Evolutionary conservation across 2,888 invertebrate species (phyloP).

Genomic region (Heliconius hortense): DNA sequence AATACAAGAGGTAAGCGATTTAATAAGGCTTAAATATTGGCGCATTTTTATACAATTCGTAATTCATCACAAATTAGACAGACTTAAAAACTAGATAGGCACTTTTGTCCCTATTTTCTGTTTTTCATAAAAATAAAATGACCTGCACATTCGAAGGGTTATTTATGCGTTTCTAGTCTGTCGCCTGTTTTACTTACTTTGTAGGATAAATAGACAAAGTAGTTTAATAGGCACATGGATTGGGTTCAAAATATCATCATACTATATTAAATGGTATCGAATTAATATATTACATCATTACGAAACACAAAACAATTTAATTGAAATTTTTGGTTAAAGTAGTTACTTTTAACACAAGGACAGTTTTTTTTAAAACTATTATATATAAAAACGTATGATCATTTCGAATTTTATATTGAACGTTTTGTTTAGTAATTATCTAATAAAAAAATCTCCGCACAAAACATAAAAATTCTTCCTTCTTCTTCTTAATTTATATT

Average conservation of each 20-base stretch:
- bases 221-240: too few relatives aligned
- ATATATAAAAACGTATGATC: neutral
- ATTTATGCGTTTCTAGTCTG: neutral
- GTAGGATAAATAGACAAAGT: neutral
- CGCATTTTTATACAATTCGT: neutral
- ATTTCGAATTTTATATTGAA: neutral
- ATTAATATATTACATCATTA: neutral
- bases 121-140: neutral
- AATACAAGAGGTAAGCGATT: neutral
- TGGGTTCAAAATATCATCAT: too few relatives aligned
- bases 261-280: neutral
- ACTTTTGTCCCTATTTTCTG: too few relatives aligned
- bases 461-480: too few relatives aligned
- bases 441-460: too few relatives aligned
- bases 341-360: neutral
- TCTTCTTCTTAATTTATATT: too few relatives aligned
- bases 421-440: slow-evolving; percentile 40
- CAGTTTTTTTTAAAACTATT: neutral
- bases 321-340: neutral
- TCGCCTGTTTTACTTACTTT: neutral
- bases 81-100: neutral
- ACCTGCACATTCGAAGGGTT: neutral
- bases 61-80: neutral
- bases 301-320: neutral
- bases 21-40: neutral